These are phyloP conservation scores for Podargus strigoides DNA, from an alignment of 2,797 vertebrate species.

Conservation along the genomic window DNA sequence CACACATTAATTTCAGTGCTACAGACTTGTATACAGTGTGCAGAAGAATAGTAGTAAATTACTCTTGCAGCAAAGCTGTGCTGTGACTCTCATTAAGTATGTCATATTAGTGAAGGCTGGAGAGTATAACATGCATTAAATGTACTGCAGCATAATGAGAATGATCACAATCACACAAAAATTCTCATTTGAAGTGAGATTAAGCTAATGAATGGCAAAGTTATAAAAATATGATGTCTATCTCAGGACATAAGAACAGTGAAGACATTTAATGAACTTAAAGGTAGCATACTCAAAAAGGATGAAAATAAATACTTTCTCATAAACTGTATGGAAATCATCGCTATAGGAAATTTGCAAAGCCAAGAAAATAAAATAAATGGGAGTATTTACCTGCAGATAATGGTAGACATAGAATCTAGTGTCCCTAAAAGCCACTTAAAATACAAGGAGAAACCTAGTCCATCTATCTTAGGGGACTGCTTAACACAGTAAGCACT, in stretches of 20 bases:
- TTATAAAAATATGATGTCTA: background rate
- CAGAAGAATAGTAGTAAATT: background rate
- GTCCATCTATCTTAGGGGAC: background rate
- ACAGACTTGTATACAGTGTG: background rate
- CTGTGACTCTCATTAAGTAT: background rate
- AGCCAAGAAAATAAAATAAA: background rate
- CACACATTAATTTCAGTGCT: background rate
- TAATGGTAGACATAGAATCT: background rate
- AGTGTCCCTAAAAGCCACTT: background rate
- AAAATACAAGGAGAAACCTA: background rate
- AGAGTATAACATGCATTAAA: background rate
- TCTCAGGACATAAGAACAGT: background rate
- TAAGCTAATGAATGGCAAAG: background rate
- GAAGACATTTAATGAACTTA: background rate
- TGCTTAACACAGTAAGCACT: background rate
- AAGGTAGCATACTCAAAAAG: background rate
- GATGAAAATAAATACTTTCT: background rate
- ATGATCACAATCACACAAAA: background rate
- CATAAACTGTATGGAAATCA: background rate
- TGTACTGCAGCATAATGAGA: background rate
- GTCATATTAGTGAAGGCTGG: background rate
- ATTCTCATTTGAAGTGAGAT: background rate
- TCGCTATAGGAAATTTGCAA: background rate
- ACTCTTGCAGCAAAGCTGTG: background rate
- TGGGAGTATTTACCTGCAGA: background rate